A percentile compares a stretch with the other conserved stretches of the same genome.
These are phyloP conservation scores for Ferrisia virgata DNA, from an alignment of 2,888 invertebrate genomes.

Conservation along the genomic window DNA sequence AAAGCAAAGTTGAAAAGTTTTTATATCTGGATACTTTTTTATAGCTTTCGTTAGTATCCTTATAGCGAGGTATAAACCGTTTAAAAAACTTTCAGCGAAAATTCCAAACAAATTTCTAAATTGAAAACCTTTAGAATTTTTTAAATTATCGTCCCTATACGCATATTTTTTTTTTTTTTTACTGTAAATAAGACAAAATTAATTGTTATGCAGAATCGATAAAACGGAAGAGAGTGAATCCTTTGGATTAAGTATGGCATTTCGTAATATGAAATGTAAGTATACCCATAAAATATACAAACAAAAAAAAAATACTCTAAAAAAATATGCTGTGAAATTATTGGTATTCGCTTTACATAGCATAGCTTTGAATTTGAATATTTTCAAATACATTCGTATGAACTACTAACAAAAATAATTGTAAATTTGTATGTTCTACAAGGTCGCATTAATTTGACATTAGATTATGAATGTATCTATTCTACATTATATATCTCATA, in stretches of 20 bases:
- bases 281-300: too few species aligned
- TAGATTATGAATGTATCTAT: background rate
- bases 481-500: background rate
- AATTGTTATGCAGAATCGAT: background rate
- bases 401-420: background rate
- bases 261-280: too few species aligned
- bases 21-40: background rate
- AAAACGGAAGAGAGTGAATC: background rate
- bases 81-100: background rate
- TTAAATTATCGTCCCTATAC: background rate
- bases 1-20: conserved; percentile 23
- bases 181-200: background rate
- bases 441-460: background rate
- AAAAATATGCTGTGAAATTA: background rate
- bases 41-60: background rate
- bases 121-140: conserved; percentile 11
- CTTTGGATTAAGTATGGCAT: too few species aligned
- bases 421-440: background rate
- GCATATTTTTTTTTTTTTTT: background rate
- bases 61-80: background rate
- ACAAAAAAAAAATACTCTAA: too few species aligned
- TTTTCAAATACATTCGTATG: background rate
- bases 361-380: background rate
- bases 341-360: too few species aligned
- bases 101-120: background rate